Evolutionary conservation across 2,797 vertebrate species (phyloP).

Genomic region (Tragopan temminckii): DNA sequence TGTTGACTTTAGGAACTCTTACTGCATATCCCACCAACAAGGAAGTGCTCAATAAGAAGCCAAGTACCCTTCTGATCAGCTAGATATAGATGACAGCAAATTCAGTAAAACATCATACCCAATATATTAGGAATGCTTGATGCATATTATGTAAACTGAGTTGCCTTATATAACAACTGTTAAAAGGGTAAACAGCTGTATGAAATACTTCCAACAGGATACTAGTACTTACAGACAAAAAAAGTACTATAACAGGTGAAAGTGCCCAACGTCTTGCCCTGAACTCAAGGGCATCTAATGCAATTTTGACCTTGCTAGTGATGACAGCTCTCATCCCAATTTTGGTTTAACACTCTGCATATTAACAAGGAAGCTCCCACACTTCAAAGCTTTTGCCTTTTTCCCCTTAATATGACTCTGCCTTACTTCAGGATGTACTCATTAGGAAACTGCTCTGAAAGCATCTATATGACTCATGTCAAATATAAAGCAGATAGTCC

Average conservation of each 20-base stretch:
- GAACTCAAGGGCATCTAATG: not conserved
- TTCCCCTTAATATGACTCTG: not conserved
- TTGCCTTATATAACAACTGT: not conserved
- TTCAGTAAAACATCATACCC: not conserved
- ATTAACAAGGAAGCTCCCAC: not conserved
- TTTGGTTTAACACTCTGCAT: not conserved
- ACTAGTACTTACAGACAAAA: not conserved
- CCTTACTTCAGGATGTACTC: not conserved
- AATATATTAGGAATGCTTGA: not conserved
- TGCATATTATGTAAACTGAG: not conserved
- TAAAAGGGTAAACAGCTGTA: not conserved
- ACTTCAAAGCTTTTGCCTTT: not conserved
- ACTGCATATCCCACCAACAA: fast-evolving
- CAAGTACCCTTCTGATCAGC: not conserved
- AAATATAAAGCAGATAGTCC: not conserved
- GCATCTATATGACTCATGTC: not conserved
- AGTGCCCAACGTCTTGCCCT: not conserved
- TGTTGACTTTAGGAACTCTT: not conserved
- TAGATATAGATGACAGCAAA: not conserved
- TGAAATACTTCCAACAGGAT: not conserved
- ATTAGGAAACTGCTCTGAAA: not conserved
- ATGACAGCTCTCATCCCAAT: not conserved
- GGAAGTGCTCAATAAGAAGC: not conserved
- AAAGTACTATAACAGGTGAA: not conserved
- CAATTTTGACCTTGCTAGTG: not conserved